These are phyloP conservation scores for Eulemur rubriventer DNA, from an alignment of 2,797 vertebrate genomes.

Conservation along the genomic window DNA sequence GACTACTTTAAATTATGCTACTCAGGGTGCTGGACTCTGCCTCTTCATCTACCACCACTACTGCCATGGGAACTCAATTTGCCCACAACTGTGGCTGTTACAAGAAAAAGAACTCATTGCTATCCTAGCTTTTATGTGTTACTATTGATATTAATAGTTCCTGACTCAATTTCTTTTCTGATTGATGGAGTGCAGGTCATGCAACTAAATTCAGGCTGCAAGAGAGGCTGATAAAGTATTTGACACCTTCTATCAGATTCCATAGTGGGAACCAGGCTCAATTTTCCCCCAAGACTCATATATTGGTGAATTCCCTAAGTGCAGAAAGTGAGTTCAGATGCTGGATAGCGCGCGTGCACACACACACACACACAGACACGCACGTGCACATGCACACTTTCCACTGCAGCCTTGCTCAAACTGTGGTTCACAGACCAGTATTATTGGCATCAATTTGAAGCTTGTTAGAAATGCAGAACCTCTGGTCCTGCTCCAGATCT, in stretches of 20 bases:
- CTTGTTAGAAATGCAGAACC: background rate
- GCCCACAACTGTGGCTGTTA: background rate
- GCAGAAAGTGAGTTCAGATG: background rate
- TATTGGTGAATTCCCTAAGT: background rate
- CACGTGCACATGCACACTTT: background rate
- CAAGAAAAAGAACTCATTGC: background rate
- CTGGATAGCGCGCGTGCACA: background rate
- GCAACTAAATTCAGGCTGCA: background rate
- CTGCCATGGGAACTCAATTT: background rate
- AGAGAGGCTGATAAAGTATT: background rate
- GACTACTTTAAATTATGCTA: background rate
- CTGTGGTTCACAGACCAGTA: background rate
- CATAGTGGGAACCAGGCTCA: background rate
- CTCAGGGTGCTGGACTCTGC: background rate
- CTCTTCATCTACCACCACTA: background rate
- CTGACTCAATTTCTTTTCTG: slow-evolving; percentile 6
- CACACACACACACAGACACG: background rate
- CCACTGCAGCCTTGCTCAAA: background rate
- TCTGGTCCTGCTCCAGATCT: background rate
- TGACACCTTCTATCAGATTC: background rate
- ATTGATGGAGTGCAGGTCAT: background rate
- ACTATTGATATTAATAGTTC: background rate
- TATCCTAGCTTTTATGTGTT: background rate
- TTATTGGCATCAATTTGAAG: background rate
- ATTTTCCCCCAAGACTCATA: background rate